Conservation (phyloP, 23 tunicate species). For the Ascidia mentula region DNA sequence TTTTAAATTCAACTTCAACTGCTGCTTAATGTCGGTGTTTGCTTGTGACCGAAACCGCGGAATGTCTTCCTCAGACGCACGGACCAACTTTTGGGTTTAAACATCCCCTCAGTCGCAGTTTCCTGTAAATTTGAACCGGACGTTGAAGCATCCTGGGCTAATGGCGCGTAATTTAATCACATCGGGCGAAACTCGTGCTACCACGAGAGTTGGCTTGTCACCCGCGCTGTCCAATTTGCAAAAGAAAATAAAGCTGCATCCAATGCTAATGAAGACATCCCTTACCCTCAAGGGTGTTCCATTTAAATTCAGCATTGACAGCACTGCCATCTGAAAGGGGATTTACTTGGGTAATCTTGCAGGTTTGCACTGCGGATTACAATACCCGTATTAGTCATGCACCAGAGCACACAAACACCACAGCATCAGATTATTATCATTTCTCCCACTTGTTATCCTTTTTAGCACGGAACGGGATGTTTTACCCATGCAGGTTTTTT, state of each 20-base stretch:
- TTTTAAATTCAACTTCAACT: neutral
- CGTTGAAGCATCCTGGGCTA: neutral
- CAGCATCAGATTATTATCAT: too few relatives aligned
- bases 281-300: neutral
- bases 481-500: too few relatives aligned
- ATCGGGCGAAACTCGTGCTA: neutral
- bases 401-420: neutral
- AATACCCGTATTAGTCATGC: neutral
- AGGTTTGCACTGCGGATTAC: neutral
- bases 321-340: neutral
- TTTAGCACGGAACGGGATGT: too few relatives aligned
- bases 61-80: too few relatives aligned
- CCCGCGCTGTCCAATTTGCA: slow-evolving; percentile 8
- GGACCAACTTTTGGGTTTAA: too few relatives aligned
- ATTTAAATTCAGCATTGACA: neutral
- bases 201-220: neutral
- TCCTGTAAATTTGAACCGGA: neutral
- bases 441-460: too few relatives aligned
- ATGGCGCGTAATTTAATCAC: neutral
- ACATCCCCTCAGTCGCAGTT: too few relatives aligned
- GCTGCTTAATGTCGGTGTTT: neutral
- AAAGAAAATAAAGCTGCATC: neutral
- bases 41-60: neutral
- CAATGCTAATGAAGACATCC: neutral
- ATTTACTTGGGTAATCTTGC: neutral